Percentiles rank a stretch among this genome's conserved stretches.
Evolutionary conservation across 2,113 vertebrate genomes (phyloP).

Genomic region (Leptodactylus fuscus): DNA sequence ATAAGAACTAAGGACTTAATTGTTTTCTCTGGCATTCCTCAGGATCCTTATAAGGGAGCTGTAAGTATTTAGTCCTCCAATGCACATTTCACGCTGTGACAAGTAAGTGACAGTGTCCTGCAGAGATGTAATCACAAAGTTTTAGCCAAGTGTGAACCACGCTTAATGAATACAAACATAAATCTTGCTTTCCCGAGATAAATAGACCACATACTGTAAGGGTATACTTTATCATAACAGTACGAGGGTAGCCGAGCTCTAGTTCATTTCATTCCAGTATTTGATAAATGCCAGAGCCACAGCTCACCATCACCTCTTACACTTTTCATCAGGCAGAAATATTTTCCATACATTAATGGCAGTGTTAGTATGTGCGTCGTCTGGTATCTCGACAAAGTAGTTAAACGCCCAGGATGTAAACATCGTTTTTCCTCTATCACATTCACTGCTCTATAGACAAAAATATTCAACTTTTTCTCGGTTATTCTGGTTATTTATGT

Average conservation of each 20-base stretch:
- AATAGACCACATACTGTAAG: slow-evolving; percentile 23
- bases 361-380: neutral
- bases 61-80: slow-evolving; percentile 19
- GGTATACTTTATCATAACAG: slow-evolving; percentile 14
- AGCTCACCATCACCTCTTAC: neutral
- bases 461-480: neutral
- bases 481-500: neutral
- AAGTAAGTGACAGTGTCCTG: slow-evolving; percentile 41
- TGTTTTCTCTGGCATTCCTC: neutral
- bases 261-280: neutral
- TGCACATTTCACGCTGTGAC: slow-evolving; percentile 30
- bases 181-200: slow-evolving; percentile 19
- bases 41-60: neutral
- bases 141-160: slow-evolving; percentile 41
- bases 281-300: slow-evolving; percentile 40
- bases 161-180: slow-evolving; percentile 46
- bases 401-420: neutral
- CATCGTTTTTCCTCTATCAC: neutral
- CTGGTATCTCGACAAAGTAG: slow-evolving; percentile 13
- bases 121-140: slow-evolving; percentile 52
- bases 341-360: slow-evolving; percentile 40
- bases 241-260: neutral
- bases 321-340: slow-evolving; percentile 2
- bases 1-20: neutral
- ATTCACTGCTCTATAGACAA: neutral